Percentiles rank a stretch among this genome's conserved stretches.
phyloP scores from a whole-genome alignment of 2,888 invertebrate genomes.

The Muschampia plurimacula region DNA sequence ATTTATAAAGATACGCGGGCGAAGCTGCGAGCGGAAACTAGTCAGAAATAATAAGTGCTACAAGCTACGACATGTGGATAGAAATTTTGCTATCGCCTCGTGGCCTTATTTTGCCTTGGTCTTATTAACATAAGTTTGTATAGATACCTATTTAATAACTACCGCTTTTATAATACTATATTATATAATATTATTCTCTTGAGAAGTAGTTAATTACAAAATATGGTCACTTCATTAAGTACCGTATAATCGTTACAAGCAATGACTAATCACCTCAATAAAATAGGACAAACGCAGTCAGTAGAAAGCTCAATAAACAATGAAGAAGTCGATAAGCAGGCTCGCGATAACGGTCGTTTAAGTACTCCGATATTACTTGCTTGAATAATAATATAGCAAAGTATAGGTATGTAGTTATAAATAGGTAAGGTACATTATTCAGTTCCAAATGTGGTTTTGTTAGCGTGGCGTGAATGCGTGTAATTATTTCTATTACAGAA shows the following conservation, averaged over 20 bases:
- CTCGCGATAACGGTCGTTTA: conserved; percentile 53
- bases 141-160: background rate
- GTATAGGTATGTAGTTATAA: no score
- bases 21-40: no score
- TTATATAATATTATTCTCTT: conserved; percentile 4
- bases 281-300: conserved; percentile 54
- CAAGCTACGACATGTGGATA: conserved; percentile 3
- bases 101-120: conserved; percentile 11
- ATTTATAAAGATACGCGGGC: no score
- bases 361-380: background rate
- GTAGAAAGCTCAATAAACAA: conserved; percentile 61
- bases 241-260: conserved; percentile 42
- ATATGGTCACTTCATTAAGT: conserved; percentile 28
- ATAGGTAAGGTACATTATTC: no score
- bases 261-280: conserved; percentile 49
- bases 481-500: no score
- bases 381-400: no score
- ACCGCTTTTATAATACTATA: conserved; percentile 16
- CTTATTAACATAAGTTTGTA: background rate
- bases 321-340: conserved; percentile 55
- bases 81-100: conserved; percentile 19
- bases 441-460: no score
- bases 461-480: no score
- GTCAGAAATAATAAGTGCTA: background rate
- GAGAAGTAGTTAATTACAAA: conserved; percentile 23